phyloP scores from a whole-genome alignment of 2,888 invertebrate species.

The Cheilosia scutellata region DNA sequence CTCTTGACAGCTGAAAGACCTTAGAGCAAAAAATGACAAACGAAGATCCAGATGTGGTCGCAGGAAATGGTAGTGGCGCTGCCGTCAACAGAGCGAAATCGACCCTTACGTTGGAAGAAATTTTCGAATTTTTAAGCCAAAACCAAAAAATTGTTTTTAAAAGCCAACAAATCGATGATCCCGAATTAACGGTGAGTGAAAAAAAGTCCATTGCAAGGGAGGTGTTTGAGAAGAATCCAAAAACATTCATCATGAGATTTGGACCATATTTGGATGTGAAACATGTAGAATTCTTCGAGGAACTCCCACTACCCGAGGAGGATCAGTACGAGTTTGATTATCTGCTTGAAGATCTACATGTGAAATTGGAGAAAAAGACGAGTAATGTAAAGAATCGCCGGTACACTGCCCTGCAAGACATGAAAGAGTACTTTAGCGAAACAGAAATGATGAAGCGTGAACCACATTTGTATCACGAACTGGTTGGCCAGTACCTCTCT shows the following conservation, averaged over 20 bases:
- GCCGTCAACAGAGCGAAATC: conserved; percentile 36
- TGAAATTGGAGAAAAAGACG: conserved; percentile 85
- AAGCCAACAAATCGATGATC: conserved; percentile 92
- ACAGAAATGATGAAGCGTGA: conserved; percentile 96
- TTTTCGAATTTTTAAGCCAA: conserved; percentile 80
- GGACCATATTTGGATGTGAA: conserved; percentile 88
- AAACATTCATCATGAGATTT: conserved; percentile 90
- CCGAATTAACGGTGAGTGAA: conserved; percentile 88
- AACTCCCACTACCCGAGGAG: conserved; percentile 80
- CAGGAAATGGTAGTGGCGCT: conserved; percentile 42
- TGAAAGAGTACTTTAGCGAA: conserved; percentile 93
- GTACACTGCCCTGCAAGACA: conserved; percentile 90
- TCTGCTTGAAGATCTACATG: conserved; percentile 87
- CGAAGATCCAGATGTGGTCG: conserved; percentile 49
- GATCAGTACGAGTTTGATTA: conserved; percentile 86
- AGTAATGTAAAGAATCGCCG: conserved; percentile 91
- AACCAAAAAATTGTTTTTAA: conserved; percentile 87
- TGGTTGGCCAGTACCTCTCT: conserved; percentile 93
- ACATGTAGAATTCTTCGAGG: conserved; percentile 89
- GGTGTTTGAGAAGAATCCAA: conserved; percentile 87
- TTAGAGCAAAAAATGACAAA: conserved; percentile 54
- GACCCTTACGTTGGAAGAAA: conserved; percentile 65
- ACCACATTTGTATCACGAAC: conserved; percentile 94
- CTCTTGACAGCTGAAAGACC: conserved; percentile 18
- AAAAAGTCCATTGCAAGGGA: conserved; percentile 89